phyloP scores from a whole-genome alignment of 2,888 invertebrate genomes.

The Papilio protenor region DNA sequence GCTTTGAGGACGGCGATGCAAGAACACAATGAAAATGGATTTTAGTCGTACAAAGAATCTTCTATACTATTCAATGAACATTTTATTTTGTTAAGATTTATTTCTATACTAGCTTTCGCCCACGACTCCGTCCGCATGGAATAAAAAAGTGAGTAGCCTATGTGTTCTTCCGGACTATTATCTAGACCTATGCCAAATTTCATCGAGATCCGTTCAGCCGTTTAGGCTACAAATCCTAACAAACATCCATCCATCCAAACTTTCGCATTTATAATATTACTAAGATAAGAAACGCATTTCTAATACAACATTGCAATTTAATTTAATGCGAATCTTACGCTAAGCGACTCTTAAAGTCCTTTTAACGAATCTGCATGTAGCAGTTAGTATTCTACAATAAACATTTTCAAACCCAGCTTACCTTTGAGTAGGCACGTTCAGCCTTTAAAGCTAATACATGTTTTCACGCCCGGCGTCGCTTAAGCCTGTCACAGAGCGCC shows the following conservation, averaged over 20 bases:
- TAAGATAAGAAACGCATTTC: neutral
- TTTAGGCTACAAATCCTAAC: too few species aligned
- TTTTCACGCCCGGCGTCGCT: constrained; percentile 12
- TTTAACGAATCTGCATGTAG: too few species aligned
- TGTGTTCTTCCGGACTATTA: too few species aligned
- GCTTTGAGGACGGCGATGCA: constrained; percentile 22
- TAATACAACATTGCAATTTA: neutral
- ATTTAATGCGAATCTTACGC: too few species aligned
- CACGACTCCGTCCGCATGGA: too few species aligned
- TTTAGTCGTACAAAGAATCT: constrained; percentile 19
- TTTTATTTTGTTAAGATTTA: constrained; percentile 4
- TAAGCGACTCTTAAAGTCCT: too few species aligned
- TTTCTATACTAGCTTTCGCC: neutral
- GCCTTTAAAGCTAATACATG: constrained; percentile 5
- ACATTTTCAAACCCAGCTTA: neutral
- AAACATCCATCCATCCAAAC: too few species aligned
- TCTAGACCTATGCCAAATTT: too few species aligned
- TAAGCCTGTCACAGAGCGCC: constrained; percentile 23
- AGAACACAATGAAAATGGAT: constrained; percentile 30
- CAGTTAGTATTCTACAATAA: neutral
- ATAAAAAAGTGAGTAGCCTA: neutral
- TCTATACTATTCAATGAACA: constrained; percentile 3
- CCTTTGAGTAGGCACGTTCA: neutral
- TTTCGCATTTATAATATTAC: too few species aligned
- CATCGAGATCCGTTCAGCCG: too few species aligned